A percentile compares a stretch with the other conserved stretches of the same genome.
These are phyloP conservation scores for Drymodes brunneopygia DNA, from an alignment of 2,113 vertebrate genomes.

Conservation along the genomic window DNA sequence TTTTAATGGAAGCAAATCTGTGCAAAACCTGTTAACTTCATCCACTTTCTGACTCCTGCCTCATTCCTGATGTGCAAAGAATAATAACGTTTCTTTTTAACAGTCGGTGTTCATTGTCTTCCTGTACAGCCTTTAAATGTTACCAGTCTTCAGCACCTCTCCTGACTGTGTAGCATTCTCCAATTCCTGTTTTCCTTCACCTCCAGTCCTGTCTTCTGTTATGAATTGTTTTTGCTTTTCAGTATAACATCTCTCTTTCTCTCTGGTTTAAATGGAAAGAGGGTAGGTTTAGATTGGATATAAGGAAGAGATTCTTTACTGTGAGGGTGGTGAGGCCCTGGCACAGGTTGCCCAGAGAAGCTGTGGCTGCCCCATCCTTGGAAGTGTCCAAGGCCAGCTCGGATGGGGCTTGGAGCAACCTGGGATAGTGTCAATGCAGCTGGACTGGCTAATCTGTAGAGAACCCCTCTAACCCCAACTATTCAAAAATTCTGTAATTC, in stretches of 20 bases:
- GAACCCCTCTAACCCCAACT: neutral
- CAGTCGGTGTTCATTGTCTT: neutral
- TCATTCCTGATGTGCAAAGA: neutral
- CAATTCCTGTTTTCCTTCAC: neutral
- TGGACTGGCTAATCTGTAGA: neutral
- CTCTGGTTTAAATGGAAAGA: neutral
- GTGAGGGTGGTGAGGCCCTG: neutral
- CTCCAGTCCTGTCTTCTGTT: neutral
- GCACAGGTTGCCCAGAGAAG: neutral
- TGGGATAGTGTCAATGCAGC: neutral
- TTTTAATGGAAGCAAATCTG: neutral
- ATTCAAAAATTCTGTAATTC: neutral
- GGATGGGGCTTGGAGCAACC: neutral
- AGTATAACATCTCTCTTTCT: neutral
- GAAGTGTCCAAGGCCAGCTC: neutral
- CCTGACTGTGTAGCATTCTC: neutral
- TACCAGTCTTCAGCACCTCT: neutral
- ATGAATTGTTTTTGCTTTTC: neutral
- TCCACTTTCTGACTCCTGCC: neutral
- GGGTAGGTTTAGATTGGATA: neutral
- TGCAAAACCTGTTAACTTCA: neutral
- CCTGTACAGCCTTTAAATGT: neutral
- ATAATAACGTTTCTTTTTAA: neutral
- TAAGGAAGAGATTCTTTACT: neutral
- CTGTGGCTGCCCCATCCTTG: accelerated